These are phyloP conservation scores for Pandemis heparana DNA, from an alignment of 2,888 invertebrate genomes.

Conservation along the genomic window DNA sequence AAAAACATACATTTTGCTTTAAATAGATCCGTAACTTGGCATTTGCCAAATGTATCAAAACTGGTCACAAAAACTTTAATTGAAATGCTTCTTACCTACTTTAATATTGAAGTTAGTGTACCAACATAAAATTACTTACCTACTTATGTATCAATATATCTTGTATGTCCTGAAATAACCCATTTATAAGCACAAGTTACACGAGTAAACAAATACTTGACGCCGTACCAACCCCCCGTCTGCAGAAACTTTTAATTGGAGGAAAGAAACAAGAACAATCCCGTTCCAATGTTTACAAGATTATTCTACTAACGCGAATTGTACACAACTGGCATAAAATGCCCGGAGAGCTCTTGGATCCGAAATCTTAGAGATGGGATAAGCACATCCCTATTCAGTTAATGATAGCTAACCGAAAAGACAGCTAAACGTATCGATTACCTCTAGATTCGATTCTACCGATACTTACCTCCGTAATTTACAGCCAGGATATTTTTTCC, in stretches of 20 bases:
- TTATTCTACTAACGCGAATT: slow-evolving; percentile 19
- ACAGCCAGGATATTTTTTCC: not conserved
- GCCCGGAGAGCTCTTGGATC: slow-evolving; percentile 1
- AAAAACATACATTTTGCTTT: no score
- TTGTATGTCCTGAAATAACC: not conserved
- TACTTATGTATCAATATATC: not conserved
- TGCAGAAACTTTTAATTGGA: slow-evolving; percentile 19
- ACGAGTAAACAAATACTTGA: slow-evolving; percentile 1
- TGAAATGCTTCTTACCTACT: no score
- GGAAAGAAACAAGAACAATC: slow-evolving; percentile 19
- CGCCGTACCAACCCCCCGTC: not conserved
- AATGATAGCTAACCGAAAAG: slow-evolving; percentile 9
- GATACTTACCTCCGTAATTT: not conserved
- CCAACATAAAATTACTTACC: not conserved
- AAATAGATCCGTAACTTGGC: no score
- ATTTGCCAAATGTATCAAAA: no score
- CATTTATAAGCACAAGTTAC: not conserved
- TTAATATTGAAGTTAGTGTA: no score
- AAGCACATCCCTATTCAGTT: slow-evolving; percentile 13
- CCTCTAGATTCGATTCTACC: not conserved
- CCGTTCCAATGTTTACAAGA: slow-evolving; percentile 12
- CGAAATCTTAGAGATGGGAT: not conserved
- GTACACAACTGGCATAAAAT: slow-evolving; percentile 23
- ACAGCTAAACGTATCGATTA: slow-evolving; percentile 3
- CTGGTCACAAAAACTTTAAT: no score